phyloP scores from a whole-genome alignment of 2,888 invertebrate genomes.

The Cosmia trapezina region DNA sequence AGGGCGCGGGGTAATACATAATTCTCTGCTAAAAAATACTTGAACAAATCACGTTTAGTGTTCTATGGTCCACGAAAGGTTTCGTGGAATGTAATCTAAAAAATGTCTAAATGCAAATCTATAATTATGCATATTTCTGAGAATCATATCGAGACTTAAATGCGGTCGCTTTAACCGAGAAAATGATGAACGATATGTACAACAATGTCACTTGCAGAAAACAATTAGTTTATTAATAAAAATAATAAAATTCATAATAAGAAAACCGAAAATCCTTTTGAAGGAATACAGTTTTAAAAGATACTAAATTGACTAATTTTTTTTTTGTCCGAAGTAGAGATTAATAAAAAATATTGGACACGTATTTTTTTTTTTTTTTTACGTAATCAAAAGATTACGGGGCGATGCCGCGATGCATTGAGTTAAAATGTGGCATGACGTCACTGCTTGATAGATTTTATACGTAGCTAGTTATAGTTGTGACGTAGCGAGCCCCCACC shows the following conservation, averaged over 20 bases:
- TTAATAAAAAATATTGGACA: too few species aligned
- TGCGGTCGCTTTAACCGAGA: background rate
- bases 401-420: too few species aligned
- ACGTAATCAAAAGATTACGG: too few species aligned
- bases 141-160: background rate
- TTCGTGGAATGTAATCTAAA: constrained; percentile 1
- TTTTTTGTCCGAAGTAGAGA: too few species aligned
- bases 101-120: constrained; percentile 7
- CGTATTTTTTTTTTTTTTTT: too few species aligned
- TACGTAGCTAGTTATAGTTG: too few species aligned
- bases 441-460: too few species aligned
- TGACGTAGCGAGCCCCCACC: too few species aligned
- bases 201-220: background rate
- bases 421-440: too few species aligned
- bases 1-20: background rate
- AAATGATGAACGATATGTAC: constrained; percentile 10
- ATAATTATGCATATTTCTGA: constrained; percentile 17
- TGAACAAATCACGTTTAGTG: background rate
- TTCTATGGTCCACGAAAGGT: constrained; percentile 4
- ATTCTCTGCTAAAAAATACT: background rate
- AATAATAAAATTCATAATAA: too few species aligned
- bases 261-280: constrained; percentile 14
- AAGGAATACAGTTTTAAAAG: constrained; percentile 22
- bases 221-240: constrained; percentile 8
- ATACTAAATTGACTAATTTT: background rate